Percentiles rank a stretch among this genome's conserved stretches.
Conservation (phyloP, 2,888 invertebrate genomes). For the Listrodromus nycthemerus region DNA sequence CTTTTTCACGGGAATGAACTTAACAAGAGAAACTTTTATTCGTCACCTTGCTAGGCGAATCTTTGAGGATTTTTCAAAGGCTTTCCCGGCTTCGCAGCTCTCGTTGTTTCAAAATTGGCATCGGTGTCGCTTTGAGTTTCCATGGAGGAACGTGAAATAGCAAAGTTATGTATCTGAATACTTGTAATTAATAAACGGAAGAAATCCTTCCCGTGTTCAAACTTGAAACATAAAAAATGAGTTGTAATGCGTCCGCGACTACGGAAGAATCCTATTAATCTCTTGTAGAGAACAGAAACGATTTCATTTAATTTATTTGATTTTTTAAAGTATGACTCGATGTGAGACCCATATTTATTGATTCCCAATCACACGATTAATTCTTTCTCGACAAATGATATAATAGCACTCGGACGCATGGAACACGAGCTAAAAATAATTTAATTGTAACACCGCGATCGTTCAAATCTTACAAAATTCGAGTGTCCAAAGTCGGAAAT, state of each 20-base stretch:
- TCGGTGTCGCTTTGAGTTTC: neutral
- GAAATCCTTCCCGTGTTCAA: constrained; percentile 13
- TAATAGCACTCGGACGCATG: neutral
- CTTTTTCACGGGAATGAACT: neutral
- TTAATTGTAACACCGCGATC: neutral
- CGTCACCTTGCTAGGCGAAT: neutral
- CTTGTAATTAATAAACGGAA: constrained; percentile 10
- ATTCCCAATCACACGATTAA: neutral
- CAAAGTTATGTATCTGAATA: constrained; percentile 2
- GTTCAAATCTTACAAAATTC: neutral
- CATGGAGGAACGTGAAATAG: neutral
- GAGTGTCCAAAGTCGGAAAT: neutral
- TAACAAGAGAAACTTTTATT: neutral
- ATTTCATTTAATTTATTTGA: neutral
- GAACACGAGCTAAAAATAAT: neutral
- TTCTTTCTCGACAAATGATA: neutral
- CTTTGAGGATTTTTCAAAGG: neutral
- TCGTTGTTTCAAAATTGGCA: neutral
- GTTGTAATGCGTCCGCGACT: neutral
- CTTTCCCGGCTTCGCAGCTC: neutral
- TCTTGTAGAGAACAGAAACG: neutral
- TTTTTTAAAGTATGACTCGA: neutral
- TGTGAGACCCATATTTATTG: neutral
- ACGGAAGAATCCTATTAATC: neutral
- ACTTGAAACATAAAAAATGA: neutral